Conservation (phyloP, 2,113 vertebrate species). For the Lamprologus sp. region DNA sequence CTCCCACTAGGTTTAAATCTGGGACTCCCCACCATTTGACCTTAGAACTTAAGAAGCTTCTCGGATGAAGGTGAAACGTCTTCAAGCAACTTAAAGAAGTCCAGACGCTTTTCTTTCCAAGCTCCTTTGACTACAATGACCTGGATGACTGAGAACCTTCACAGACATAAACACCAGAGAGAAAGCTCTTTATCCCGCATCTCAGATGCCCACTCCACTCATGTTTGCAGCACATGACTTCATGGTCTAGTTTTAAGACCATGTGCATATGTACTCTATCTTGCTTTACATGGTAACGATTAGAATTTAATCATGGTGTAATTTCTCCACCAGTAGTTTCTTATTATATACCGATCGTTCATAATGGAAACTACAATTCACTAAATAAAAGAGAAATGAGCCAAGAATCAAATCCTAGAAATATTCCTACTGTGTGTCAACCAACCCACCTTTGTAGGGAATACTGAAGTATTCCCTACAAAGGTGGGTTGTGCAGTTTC, state of each 20-base stretch:
- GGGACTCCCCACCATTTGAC: no score
- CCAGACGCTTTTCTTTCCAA: no score
- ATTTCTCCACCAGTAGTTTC: background rate
- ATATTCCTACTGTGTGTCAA: accelerated
- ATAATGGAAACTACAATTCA: background rate
- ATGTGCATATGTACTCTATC: background rate
- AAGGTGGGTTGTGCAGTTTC: background rate
- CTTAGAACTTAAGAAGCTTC: no score
- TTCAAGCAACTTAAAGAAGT: no score
- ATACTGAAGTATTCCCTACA: accelerated
- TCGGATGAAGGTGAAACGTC: no score
- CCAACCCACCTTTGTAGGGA: background rate
- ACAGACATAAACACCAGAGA: background rate
- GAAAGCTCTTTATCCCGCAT: background rate
- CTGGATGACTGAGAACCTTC: no score
- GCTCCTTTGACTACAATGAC: accelerated
- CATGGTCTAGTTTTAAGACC: background rate
- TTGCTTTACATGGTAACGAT: background rate
- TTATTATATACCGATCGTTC: background rate
- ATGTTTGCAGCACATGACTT: background rate
- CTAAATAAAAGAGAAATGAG: background rate
- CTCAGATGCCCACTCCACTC: background rate
- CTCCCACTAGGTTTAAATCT: no score
- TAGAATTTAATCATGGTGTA: background rate
- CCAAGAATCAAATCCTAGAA: background rate